Conservation (phyloP, 2,113 vertebrate genomes). For the Edolisoma coerulescens region DNA sequence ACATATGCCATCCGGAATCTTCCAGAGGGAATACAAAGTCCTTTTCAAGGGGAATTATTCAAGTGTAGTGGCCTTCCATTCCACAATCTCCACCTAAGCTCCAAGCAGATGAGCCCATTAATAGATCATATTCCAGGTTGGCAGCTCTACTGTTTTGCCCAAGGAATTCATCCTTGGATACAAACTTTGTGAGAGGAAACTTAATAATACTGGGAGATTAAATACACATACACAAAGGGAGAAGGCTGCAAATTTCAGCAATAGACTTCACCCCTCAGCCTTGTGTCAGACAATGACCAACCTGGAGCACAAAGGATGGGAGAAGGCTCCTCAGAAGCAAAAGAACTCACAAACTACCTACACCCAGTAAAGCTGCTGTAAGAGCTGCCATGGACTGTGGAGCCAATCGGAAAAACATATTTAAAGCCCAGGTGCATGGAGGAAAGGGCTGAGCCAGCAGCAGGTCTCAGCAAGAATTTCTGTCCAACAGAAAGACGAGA, state of each 20-base stretch:
- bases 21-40: not conserved
- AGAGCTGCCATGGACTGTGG: not conserved
- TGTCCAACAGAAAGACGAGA: not conserved
- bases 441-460: not conserved
- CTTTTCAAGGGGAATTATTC: not conserved
- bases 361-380: not conserved
- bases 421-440: not conserved
- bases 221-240: not conserved
- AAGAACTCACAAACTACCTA: not conserved
- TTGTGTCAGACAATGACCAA: not conserved
- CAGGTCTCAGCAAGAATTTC: not conserved
- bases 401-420: accelerated
- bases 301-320: not conserved
- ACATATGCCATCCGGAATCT: not conserved
- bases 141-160: not conserved
- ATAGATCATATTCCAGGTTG: not conserved
- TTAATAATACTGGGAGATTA: not conserved
- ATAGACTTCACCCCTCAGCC: not conserved
- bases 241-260: not conserved
- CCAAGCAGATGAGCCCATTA: not conserved
- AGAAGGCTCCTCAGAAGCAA: not conserved
- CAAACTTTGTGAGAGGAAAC: not conserved
- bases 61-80: not conserved
- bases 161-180: not conserved
- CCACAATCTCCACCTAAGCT: not conserved